Evolutionary conservation across 1,140 invertebrate species (phyloP), one percentile per base, ranked within the genome.

Genomic region (Drosophila parvula): DNA sequence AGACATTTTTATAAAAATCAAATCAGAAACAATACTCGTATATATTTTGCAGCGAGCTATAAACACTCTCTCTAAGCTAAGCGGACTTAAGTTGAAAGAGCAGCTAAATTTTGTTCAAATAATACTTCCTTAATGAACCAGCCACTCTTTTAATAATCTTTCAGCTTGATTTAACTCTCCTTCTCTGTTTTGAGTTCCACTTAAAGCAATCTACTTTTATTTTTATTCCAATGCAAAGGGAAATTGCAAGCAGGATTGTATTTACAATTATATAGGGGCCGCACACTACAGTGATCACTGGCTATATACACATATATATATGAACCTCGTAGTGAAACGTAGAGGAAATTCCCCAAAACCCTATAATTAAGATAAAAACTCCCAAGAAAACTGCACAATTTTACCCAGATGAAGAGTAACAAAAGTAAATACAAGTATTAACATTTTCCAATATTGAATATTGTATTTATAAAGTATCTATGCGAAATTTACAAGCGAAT

Each of bases 301-400:
- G 38, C 63, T 45, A 43, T 16, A 43, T 16, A 53, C 51, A 32
- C 27, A 41, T 10, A 61, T 67, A 64, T 68, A 78, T 64, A 77
- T 41, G 70, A 78, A 68, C 36, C 65, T 68, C 41, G 47, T 78
- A 84, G 68, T 57, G 28, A 83, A 74, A 38, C 40, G 62, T 80
- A 78, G 38, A 44, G 64, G 48, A 41, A 56, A 63, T 48, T 40
- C 43, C 63, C 60, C 68, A 86, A 48, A 47, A 36, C 22, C 53
- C 48, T 86, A 86, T 74, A 61, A 63, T 44, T 61, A 85, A 64
- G 69, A 67, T 53, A 63, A 65, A 61, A 69, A 53, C 28, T 41
- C 27, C 41, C 22, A 32, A 43, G 14, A 68, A 86, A 78, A 78
- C 76, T 85, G 82, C 81, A 85, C 82, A 86, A 85, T 85, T 85